A percentile compares a stretch with the other conserved stretches of the same genome.
Evolutionary conservation across 2,888 invertebrate species (phyloP).

Genomic region (Parapristionchus giblindavisi): DNA sequence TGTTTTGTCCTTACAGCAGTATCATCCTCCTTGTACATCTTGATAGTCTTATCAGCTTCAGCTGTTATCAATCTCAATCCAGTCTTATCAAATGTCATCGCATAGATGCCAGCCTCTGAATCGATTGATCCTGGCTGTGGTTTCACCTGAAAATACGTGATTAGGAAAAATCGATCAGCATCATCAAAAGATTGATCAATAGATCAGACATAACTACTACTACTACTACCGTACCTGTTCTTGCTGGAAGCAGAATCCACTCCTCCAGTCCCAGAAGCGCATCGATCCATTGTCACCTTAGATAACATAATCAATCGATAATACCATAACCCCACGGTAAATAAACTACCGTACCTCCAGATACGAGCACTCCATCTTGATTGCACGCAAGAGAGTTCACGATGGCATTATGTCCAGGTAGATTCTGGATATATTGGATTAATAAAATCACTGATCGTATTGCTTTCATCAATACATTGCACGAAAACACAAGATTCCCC

Average conservation of each 20-base stretch:
- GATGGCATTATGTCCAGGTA: slow-evolving; percentile 95
- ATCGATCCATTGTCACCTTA: slow-evolving; percentile 91
- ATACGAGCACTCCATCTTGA: slow-evolving; percentile 91
- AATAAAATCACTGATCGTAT: background rate
- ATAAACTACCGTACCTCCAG: slow-evolving; percentile 78
- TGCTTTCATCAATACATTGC: background rate
- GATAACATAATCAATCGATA: slow-evolving; percentile 26
- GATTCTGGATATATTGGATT: slow-evolving; percentile 57
- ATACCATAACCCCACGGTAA: background rate
- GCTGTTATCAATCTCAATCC: slow-evolving; percentile 83
- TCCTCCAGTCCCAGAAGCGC: slow-evolving; percentile 98
- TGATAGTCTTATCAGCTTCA: slow-evolving; percentile 98
- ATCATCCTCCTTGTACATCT: slow-evolving; percentile 97
- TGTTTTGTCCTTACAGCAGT: slow-evolving; percentile 77
- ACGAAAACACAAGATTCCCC: background rate
- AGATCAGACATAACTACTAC: background rate
- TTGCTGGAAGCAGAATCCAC: slow-evolving; percentile 94
- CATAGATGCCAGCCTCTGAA: slow-evolving; percentile 96
- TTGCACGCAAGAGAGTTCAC: slow-evolving; percentile 95
- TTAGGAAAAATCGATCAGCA: background rate
- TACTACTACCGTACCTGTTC: slow-evolving; percentile 76
- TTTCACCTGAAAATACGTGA: slow-evolving; percentile 78
- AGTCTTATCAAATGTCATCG: slow-evolving; percentile 84
- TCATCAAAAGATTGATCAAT: background rate
- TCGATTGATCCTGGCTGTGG: slow-evolving; percentile 99